These are phyloP conservation scores for Myripristis murdjan DNA, from an alignment of 2,797 vertebrate species.

Conservation along the genomic window DNA sequence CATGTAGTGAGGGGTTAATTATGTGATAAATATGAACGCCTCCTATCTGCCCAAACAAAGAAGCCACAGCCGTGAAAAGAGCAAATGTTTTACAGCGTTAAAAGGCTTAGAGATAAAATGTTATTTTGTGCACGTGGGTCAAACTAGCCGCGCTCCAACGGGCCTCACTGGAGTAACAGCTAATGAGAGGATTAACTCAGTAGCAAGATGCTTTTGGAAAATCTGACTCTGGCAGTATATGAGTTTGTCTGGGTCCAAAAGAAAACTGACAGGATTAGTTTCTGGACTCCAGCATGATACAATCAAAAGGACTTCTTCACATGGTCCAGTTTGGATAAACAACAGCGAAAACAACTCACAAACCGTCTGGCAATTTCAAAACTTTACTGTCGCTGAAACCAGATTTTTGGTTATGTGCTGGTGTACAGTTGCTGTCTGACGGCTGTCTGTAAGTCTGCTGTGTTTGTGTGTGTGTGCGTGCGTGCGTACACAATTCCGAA, in stretches of 20 bases:
- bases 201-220: not conserved
- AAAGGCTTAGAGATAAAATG: too few relatives aligned
- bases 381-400: not conserved
- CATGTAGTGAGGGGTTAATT: too few relatives aligned
- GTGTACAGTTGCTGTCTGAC: constrained; percentile 18
- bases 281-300: not conserved
- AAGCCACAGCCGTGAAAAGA: too few relatives aligned
- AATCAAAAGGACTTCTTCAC: constrained; percentile 11
- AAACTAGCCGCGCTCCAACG: not conserved
- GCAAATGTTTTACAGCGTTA: too few relatives aligned
- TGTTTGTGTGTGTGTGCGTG: not conserved
- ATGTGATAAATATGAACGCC: too few relatives aligned
- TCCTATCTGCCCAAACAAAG: too few relatives aligned
- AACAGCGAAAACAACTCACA: not conserved
- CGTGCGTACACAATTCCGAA: not conserved
- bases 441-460: not conserved
- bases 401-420: constrained; percentile 30
- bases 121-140: not conserved
- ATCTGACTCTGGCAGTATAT: constrained; percentile 25
- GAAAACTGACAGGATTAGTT: not conserved
- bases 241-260: not conserved
- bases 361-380: not conserved
- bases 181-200: not conserved
- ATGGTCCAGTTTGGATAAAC: constrained; percentile 7
- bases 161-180: not conserved